These are phyloP conservation scores for Tyrannus savana DNA, from an alignment of 2,113 vertebrate genomes.

Conservation along the genomic window DNA sequence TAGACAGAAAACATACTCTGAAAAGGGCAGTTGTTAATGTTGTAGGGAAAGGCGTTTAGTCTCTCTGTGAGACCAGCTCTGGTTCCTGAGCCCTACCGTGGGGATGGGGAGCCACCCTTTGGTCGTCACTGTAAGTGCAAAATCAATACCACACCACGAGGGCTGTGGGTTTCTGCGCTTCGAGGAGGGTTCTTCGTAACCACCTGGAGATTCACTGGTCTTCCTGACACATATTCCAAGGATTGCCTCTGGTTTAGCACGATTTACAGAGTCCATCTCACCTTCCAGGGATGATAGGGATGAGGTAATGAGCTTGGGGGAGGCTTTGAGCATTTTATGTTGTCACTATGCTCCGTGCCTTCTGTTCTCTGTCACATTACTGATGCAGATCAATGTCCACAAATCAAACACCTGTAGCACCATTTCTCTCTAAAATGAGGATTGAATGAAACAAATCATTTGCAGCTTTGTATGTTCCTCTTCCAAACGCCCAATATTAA, in stretches of 20 bases:
- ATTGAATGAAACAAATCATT: neutral
- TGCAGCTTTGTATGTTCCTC: neutral
- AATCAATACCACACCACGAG: neutral
- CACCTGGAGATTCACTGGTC: neutral
- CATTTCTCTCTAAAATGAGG: neutral
- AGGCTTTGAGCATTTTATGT: neutral
- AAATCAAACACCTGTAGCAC: neutral
- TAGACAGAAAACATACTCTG: neutral
- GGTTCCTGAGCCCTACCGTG: neutral
- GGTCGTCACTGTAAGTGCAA: slow-evolving; percentile 36
- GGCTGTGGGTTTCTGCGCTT: neutral
- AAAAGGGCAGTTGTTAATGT: neutral
- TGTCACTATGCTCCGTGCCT: neutral
- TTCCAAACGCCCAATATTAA: neutral
- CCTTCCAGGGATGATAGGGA: neutral
- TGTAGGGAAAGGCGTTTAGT: neutral
- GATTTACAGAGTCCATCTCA: neutral
- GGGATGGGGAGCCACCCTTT: slow-evolving; percentile 39
- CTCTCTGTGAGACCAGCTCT: neutral
- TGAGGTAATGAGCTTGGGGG: neutral
- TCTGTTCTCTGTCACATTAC: neutral
- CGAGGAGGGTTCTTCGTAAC: neutral
- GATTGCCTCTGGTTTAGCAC: neutral
- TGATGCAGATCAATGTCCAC: neutral
- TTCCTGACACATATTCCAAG: neutral